Base-by-base conservation (phyloP, 1,140 invertebrate genomes). In the Drosophila truncata region DNA sequence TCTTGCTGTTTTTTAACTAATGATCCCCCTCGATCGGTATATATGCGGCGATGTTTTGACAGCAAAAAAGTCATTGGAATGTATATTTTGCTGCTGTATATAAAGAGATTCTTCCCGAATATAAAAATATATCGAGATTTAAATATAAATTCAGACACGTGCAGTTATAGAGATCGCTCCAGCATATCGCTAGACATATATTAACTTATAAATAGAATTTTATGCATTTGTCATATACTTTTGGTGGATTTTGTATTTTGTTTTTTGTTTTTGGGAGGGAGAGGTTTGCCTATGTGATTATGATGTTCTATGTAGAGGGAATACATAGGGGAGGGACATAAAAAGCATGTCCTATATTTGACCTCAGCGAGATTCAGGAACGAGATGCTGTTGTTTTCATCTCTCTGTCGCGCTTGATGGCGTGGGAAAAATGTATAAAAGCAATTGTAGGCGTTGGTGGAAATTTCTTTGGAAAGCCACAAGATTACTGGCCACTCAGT, bases 361-460 rank as follows among this genome's bases (percentile, higher is more conserved):
- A 90, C 85, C 85, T 90, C 70, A 81, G 81, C 77, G 60, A 50
- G 47, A 77, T 80, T 86, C 85, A 78, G 85, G 85, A 85, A 69
- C 47, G 71, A 60, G 52, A n/a, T 25, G 52, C 33, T 69, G 23
- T 57, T 78, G 64, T 65, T 77, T 65, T 66, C 66, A 50, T 47
- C 63, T 55, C 27, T 46, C 42, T 63, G 52, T 37, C 52, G 52
- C 41, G 39, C 54, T 42, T 78, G 76, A 79, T 44, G 75, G 72
- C 84, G 77, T 78, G 84, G 73, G 74, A 90, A 90, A 85, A 55
- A n/a, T 37, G 81, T 85, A 82, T 76, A 85, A 90, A 85, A 80
- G 74, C 67, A 90, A 82, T 90, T 90, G 86, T 90, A 90, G 85
- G 86, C 85, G 85, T 90, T 85, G 78, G 16, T 44, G 71, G 66